Evolutionary conservation across 2,797 vertebrate genomes (phyloP).

Genomic region (Bradypodion pumilum): DNA sequence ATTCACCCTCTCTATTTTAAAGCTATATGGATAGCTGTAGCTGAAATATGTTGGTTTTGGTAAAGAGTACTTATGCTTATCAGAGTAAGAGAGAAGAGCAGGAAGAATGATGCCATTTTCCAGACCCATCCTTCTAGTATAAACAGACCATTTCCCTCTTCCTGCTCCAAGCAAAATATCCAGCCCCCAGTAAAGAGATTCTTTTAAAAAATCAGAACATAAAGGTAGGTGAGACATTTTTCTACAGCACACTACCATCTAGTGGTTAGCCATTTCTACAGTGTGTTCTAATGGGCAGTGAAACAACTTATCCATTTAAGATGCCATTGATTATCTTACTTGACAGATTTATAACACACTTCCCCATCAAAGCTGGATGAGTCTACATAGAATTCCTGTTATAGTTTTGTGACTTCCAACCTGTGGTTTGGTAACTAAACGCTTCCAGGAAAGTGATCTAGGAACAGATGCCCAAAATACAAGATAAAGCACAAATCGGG

Average conservation of each 20-base stretch:
- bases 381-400: not conserved
- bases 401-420: not conserved
- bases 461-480: not conserved
- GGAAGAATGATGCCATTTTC: slow-evolving; percentile 35
- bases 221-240: not conserved
- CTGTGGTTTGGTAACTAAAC: not conserved
- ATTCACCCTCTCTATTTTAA: not conserved
- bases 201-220: not conserved
- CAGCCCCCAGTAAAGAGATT: not conserved
- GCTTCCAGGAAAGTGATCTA: slow-evolving; percentile 19
- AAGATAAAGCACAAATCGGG: not conserved
- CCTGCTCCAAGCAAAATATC: not conserved
- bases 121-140: slow-evolving; percentile 14
- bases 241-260: slow-evolving; percentile 52
- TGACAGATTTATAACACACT: not conserved
- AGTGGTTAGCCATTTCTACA: slow-evolving; percentile 35
- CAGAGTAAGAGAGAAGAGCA: slow-evolving; percentile 48
- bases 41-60: not conserved
- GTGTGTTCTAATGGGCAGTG: not conserved
- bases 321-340: not conserved
- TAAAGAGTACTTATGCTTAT: slow-evolving; percentile 51
- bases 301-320: not conserved
- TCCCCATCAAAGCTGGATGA: not conserved
- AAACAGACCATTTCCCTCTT: not conserved
- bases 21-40: too few species aligned